Evolutionary conservation across 1,140 invertebrate genomes (phyloP).

Genomic region (Apis florea): DNA sequence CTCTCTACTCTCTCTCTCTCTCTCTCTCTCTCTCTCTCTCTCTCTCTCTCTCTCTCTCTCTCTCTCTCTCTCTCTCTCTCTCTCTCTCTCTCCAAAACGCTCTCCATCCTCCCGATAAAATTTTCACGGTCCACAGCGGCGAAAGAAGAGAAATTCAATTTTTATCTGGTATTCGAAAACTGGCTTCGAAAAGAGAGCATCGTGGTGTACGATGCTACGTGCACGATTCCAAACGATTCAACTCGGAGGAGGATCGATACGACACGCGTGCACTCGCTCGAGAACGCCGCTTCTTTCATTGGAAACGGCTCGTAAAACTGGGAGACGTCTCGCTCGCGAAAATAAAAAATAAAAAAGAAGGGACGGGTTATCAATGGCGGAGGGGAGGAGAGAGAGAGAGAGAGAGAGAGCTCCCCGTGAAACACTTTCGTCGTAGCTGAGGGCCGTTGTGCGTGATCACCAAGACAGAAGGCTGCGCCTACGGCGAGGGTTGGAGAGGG

Average conservation of each 20-base stretch:
- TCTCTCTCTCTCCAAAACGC: too few relatives aligned
- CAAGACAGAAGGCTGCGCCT: slow-evolving; percentile 6
- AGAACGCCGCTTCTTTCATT: too few relatives aligned
- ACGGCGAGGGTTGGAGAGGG: background rate
- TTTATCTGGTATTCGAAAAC: background rate
- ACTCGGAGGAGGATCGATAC: background rate
- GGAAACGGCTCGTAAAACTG: background rate
- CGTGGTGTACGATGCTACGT: background rate
- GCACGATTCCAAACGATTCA: background rate
- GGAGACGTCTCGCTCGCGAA: slow-evolving; percentile 4
- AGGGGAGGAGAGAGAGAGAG: too few relatives aligned
- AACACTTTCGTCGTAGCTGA: slow-evolving; percentile 34
- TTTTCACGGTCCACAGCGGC: too few relatives aligned
- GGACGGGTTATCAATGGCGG: slow-evolving; percentile 5
- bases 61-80: too few relatives aligned
- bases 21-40: too few relatives aligned
- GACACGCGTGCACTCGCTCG: too few relatives aligned
- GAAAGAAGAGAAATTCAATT: background rate
- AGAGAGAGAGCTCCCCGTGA: background rate
- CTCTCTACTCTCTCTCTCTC: too few relatives aligned
- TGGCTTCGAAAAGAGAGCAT: too few relatives aligned
- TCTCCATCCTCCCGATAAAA: too few relatives aligned
- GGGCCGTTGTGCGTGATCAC: slow-evolving; percentile 1
- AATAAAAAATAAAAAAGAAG: background rate
- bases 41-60: too few relatives aligned